Base-by-base conservation (phyloP, 2,888 invertebrate species). In the Polydesmus complanatus region DNA sequence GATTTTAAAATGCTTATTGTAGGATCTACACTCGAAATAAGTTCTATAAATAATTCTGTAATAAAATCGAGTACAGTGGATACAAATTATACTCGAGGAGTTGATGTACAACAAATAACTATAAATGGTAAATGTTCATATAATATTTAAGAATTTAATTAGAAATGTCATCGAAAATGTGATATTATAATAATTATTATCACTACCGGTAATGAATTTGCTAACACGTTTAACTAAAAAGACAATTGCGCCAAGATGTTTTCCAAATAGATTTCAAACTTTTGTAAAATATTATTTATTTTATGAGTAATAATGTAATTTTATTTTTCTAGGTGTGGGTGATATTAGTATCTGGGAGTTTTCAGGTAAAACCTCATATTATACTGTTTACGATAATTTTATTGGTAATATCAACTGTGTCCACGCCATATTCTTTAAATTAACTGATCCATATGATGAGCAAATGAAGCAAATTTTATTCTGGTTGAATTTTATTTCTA, bases 401-500 rank as follows among this genome's bases (percentile, higher is more conserved):
- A 78, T 87, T 48, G 81, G 81, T 61, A 81, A 74, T 71, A 70
- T 74, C n/a, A 76, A 77, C 69, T 80, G 81, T 67, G 72, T 82
- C 27, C 82, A 84, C 69, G 75, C 83, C 27, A 78, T 87, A 63
- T 77, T 84, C 56, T 84, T 85, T 73, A 83, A 79, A 69, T 76
- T 85, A 56, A 78, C 79, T 66, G 85, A 86, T 68, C 78, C 84
- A 3, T 78, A 79, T 53, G 81, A 83, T 64, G 70, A 72, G 52
- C 84, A 84, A 72, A 73, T 83, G 27, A 80, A 82, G 64, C 82
- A 82, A 71, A 80, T 83, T 27, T 78, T 79, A 67, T 86, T 85
- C 74, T 87, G 87, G 87, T 74, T 87, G 62, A 80, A 83, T 68
- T 86, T 86, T 72, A 76, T 87, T 61, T 78, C 83, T 70, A 81